phyloP scores from a whole-genome alignment of 2,888 invertebrate species.

The Prionchulus punctatus region DNA sequence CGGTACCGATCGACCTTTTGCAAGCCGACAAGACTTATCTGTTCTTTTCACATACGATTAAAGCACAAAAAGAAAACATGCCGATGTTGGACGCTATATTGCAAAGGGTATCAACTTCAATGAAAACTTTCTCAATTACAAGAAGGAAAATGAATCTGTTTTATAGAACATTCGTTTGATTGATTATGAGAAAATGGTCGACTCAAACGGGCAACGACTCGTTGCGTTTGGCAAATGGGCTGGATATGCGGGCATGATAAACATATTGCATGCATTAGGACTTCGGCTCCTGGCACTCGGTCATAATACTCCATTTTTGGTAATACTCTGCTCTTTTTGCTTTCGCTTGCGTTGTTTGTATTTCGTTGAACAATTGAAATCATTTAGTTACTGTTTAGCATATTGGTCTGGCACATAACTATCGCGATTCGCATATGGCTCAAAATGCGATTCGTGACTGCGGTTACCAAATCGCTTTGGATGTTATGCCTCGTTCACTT shows the following conservation, averaged over 20 bases:
- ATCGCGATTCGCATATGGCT: conserved; percentile 86
- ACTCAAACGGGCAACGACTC: conserved; percentile 63
- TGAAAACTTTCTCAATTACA: no score
- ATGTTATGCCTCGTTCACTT: conserved; percentile 84
- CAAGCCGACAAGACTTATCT: conserved; percentile 93
- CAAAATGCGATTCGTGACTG: conserved; percentile 88
- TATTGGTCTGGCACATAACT: conserved; percentile 89
- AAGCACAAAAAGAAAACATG: conserved; percentile 97
- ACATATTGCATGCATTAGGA: conserved; percentile 85
- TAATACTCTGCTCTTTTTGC: conserved; percentile 31
- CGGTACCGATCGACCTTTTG: conserved; percentile 54
- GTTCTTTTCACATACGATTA: conserved; percentile 97
- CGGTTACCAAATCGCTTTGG: conserved; percentile 83
- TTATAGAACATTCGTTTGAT: conserved; percentile 70
- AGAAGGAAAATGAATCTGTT: no score
- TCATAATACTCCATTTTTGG: conserved; percentile 98
- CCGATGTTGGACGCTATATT: conserved; percentile 81
- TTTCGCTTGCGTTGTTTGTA: not conserved
- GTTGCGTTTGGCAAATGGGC: conserved; percentile 97
- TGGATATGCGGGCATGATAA: conserved; percentile 87
- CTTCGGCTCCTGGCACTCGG: conserved; percentile 77
- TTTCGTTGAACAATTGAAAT: no score
- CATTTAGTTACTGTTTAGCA: conserved; percentile 47
- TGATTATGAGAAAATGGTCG: conserved; percentile 86
- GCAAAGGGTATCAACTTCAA: conserved; percentile 50